Evolutionary conservation across 1,140 invertebrate genomes (phyloP).

Genomic region (Drosophila arawakana): DNA sequence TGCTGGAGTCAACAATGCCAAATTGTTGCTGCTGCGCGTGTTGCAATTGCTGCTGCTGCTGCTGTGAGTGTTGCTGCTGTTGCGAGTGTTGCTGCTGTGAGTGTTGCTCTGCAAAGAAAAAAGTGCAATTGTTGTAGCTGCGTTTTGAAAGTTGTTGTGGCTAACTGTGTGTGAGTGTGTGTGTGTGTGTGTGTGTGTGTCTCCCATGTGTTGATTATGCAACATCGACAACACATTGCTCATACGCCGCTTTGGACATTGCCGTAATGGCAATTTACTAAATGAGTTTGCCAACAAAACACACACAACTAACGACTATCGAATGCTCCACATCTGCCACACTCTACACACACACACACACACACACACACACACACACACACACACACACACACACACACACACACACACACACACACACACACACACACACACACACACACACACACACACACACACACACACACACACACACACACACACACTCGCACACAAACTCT

Average conservation of each 20-base stretch:
- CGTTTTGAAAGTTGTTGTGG: constrained; percentile 57
- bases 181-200: no score
- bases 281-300: constrained; percentile 55
- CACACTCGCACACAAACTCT: not conserved
- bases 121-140: constrained; percentile 58
- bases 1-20: constrained; percentile 44
- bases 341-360: not conserved
- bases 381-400: not conserved
- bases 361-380: not conserved
- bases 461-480: not conserved
- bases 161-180: no score
- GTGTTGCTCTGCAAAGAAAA: constrained; percentile 72
- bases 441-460: not conserved
- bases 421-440: not conserved
- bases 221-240: constrained; percentile 44
- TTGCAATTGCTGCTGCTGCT: constrained; percentile 43
- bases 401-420: not conserved
- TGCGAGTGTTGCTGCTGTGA: constrained; percentile 32
- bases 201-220: constrained; percentile 45
- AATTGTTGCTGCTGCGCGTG: constrained; percentile 47
- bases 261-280: constrained; percentile 54
- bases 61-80: constrained; percentile 20
- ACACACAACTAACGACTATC: constrained; percentile 38
- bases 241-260: constrained; percentile 54
- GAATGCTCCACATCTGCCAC: constrained; percentile 54